Evolutionary conservation across 2,888 invertebrate species (phyloP).

Genomic region (Tromatobia lineatoria): DNA sequence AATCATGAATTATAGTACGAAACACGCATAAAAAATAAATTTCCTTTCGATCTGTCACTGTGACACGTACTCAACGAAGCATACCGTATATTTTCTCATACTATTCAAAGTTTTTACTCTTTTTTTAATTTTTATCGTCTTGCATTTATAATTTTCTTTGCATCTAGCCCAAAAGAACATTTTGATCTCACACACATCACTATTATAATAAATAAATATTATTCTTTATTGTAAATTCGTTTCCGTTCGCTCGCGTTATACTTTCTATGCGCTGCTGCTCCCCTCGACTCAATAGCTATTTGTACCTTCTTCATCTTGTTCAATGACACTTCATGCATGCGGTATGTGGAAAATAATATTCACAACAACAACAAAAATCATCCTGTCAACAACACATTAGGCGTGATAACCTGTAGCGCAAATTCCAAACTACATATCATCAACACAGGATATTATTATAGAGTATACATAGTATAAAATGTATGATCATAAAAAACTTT

Average conservation of each 20-base stretch:
- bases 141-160: constrained; percentile 19
- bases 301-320: constrained; percentile 57
- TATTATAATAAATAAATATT: constrained; percentile 68
- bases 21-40: constrained; percentile 64
- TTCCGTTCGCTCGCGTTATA: constrained; percentile 40
- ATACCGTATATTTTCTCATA: constrained; percentile 51
- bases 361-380: constrained; percentile 33
- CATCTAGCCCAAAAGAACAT: constrained; percentile 48
- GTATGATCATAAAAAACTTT: constrained; percentile 27
- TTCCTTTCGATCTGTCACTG: constrained; percentile 45
- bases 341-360: constrained; percentile 44
- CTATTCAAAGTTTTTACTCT: constrained; percentile 11
- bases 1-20: constrained; percentile 56
- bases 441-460: constrained; percentile 44
- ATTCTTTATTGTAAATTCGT: constrained; percentile 57
- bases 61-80: constrained; percentile 52
- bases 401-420: constrained; percentile 26
- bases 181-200: constrained; percentile 69
- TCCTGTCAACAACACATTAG: constrained; percentile 39
- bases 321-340: constrained; percentile 26
- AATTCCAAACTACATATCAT: constrained; percentile 29
- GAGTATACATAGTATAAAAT: constrained; percentile 44
- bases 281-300: constrained; percentile 63
- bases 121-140: constrained; percentile 18
- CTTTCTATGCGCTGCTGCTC: constrained; percentile 56